Conservation (phyloP, 1,140 invertebrate species). For the Eulimnadia texana region DNA sequence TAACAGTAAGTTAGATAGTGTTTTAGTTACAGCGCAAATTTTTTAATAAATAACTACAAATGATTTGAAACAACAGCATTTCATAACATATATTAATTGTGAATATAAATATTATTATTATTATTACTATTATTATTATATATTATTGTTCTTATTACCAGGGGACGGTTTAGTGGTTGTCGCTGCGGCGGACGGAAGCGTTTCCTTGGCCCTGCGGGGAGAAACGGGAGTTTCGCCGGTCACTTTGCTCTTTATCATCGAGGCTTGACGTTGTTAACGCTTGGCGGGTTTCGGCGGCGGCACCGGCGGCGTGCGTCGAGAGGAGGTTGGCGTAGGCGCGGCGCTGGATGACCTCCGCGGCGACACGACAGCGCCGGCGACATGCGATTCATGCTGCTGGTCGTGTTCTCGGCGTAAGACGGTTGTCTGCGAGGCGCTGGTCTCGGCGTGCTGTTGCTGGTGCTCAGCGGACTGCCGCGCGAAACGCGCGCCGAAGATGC, state of each 20-base stretch:
- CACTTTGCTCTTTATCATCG: not conserved
- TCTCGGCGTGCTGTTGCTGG: no score
- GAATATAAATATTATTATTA: no score
- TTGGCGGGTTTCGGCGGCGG: not conserved
- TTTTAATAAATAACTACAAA: no score
- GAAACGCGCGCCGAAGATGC: no score
- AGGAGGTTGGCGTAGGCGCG: not conserved
- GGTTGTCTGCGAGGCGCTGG: not conserved
- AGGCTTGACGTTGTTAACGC: not conserved
- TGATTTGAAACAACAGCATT: no score
- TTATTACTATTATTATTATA: no score
- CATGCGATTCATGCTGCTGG: not conserved
- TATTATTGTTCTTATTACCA: no score
- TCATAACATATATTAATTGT: no score
- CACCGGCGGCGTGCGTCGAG: not conserved
- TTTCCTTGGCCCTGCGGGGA: not conserved
- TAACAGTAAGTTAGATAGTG: no score
- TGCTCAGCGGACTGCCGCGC: no score
- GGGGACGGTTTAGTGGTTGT: no score
- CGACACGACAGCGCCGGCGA: not conserved
- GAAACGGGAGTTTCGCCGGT: constrained; percentile 5
- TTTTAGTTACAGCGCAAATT: no score
- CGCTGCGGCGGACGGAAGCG: not conserved
- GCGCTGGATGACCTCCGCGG: not conserved
- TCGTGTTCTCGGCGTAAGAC: not conserved